Evolutionary conservation across 2,797 vertebrate species (phyloP), one percentile per base, ranked within the genome.

Genomic region (Adrianichthys oophorus): DNA sequence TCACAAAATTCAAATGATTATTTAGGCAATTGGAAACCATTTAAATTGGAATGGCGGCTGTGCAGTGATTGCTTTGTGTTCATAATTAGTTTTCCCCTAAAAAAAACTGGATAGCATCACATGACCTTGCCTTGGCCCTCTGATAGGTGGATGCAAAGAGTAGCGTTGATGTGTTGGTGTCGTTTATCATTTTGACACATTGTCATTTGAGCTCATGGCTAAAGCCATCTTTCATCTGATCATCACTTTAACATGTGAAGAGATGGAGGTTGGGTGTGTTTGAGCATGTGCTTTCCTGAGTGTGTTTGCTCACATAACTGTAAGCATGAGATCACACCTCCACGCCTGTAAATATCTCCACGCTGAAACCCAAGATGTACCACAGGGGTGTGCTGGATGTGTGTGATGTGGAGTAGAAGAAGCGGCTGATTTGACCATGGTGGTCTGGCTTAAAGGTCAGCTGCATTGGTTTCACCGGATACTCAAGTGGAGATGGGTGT

Each of bases 381-480:
- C 54, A 45, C 44, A 53, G 21, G 26, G 29, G 58, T 63, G 54
- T 51, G 15, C 12, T 41, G 56, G 43, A 18, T 56, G 41, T 64
- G 43, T 53, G 45, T 17, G 29, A 47, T 48, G 57, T 40, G 42
- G 48, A 23, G 50, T 50, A 29, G 37, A 41, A 52, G 45, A 53
- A 48, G 40, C n/a, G 58, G 57, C 46, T 71, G 74, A 70, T 61
- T 65, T 68, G 68, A 68, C 37, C 41, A 51, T n/a, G 57, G 18
- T 50, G 65, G 48, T 59, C 55, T 19, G 19, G 37, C 66, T 52
- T 71, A 77, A 82, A 90, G 83, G 85, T 87, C 88, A 80, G 69
- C 53, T 74, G 70, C 77, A 87, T 90, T 76, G 0, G 70, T 88
- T 85, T 82, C 85, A 83, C 68, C 59, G 61, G 77, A 88, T 74